phyloP scores from a whole-genome alignment of 2,113 vertebrate genomes.

The Cyphomyrus discorhynchus region DNA sequence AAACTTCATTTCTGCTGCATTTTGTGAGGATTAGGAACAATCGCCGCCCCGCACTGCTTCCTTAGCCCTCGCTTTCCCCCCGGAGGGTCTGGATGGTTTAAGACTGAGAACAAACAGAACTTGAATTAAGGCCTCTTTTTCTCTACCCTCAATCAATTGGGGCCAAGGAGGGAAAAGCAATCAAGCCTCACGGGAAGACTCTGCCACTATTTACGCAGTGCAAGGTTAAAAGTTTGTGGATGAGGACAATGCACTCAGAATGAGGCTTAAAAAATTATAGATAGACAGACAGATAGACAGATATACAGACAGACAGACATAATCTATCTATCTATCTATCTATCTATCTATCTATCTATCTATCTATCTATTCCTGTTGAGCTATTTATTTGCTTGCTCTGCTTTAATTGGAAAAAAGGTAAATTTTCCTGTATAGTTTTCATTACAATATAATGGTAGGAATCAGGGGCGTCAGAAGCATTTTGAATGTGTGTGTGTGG shows the following conservation, averaged over 20 bases:
- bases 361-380: conserved; percentile 32
- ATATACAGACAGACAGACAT: background rate
- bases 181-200: conserved; percentile 60
- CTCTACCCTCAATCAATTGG: conserved; percentile 69
- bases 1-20: conserved; percentile 85
- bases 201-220: conserved; percentile 65
- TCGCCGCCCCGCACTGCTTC: conserved; percentile 72
- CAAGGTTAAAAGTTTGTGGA: conserved; percentile 62
- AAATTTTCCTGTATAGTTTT: background rate
- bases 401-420: background rate
- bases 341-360: no score
- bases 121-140: conserved; percentile 72
- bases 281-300: background rate
- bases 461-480: no score
- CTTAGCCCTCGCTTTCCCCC: conserved; percentile 66
- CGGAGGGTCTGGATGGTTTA: conserved; percentile 73
- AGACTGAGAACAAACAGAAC: conserved; percentile 79
- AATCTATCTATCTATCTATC: no score
- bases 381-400: background rate
- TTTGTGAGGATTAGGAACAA: conserved; percentile 83
- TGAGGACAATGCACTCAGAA: conserved; percentile 44
- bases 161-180: conserved; percentile 73
- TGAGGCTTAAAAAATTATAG: conserved; percentile 29
- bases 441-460: background rate
- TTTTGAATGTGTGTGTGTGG: no score